Evolutionary conservation across 2,113 vertebrate species (phyloP), one percentile per base, ranked within the genome.

Genomic region (Pipra filicauda): DNA sequence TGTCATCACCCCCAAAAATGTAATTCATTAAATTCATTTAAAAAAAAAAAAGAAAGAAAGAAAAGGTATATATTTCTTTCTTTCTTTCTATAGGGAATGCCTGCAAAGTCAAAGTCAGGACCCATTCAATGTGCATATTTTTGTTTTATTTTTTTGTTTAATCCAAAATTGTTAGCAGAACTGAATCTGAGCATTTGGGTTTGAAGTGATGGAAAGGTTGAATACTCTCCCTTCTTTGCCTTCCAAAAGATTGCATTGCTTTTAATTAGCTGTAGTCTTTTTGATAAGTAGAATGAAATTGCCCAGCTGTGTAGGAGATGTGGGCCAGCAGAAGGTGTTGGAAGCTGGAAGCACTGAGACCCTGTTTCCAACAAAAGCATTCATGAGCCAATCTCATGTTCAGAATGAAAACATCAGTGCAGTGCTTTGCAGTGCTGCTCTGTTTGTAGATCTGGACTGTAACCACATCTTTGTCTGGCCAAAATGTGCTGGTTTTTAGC

Each of bases 201-300:
- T 82, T 91, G 49, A 93, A 93, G 41, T 28, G 41, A 62, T 75
- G 37, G 48, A 82, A 61, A 85, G 52, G 41, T 82, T 93, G 44
- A 89, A 85, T 49, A 39, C 3, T 1, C 26, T 76, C 20, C 27
- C 65, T 82, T 81, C 44, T 80, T 70, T 74, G 35, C 61, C 28
- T 91, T 95, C 67, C 88, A 88, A 85, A 91, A 76, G 8, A 35
- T 11, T 76, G 21, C 23, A 37, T 58, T 92, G 89, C 81, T 94
- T 96, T 96, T 93, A 93, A 95, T 91, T 94, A 89, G 37, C 66
- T 85, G 35, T 35, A 69, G 70, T 82, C 17, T 69, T 74, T 93
- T 66, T 91, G 66, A 46, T 89, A 95, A 97, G 51, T 71, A 78
- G 59, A 91, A 85, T 74, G 51, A 91, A 89, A 81, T 69, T 78